A percentile compares a stretch with the other conserved stretches of the same genome.
phyloP scores from a whole-genome alignment of 1,140 invertebrate species.

The Drosophila oshimai region DNA sequence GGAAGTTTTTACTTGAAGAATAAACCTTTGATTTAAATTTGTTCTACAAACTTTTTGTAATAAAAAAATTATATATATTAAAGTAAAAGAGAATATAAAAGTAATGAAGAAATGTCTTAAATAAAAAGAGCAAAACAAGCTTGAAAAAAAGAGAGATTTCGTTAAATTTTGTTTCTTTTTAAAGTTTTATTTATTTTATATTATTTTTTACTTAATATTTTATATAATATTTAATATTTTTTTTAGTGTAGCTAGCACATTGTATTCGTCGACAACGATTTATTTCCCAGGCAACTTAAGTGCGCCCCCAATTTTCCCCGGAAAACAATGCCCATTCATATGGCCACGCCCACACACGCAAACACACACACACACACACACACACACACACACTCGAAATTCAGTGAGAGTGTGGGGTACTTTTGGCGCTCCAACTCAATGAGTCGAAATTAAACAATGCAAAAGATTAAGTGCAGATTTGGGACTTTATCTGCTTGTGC shows the following conservation, averaged over 20 bases:
- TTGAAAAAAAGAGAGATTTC: no score
- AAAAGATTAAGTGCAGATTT: conserved; percentile 83
- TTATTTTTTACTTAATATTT: no score
- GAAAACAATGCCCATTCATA: conserved; percentile 58
- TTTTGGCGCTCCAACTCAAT: conserved; percentile 76
- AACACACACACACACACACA: neutral
- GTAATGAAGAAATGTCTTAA: no score
- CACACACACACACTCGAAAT: neutral
- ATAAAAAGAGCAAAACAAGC: no score
- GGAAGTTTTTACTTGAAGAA: no score
- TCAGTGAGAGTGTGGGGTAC: conserved; percentile 25
- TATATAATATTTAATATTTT: neutral
- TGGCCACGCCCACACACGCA: conserved; percentile 40
- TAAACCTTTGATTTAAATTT: no score
- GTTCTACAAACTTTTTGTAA: no score
- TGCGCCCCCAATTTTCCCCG: conserved; percentile 18
- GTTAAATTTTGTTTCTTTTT: no score
- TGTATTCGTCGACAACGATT: conserved; percentile 64
- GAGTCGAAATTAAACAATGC: conserved; percentile 83
- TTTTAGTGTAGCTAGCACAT: conserved; percentile 11
- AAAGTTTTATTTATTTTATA: no score
- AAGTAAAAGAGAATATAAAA: no score
- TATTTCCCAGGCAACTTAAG: conserved; percentile 74
- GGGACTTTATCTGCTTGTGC: conserved; percentile 82
- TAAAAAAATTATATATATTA: no score